These are phyloP conservation scores for Trachelus iudaicus DNA, from an alignment of 2,888 invertebrate species.

Conservation along the genomic window DNA sequence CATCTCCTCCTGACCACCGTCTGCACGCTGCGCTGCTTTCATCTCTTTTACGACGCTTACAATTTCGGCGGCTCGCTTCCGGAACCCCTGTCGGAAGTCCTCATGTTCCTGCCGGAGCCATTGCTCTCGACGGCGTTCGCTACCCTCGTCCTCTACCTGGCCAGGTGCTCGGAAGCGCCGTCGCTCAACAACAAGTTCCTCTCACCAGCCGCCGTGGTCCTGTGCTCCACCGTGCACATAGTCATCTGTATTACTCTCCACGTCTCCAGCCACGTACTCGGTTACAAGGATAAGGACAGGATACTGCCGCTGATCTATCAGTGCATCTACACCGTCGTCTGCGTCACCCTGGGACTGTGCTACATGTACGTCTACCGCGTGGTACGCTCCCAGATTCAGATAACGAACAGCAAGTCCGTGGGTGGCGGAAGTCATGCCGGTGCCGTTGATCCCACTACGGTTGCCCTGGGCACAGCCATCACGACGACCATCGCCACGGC, in stretches of 20 bases:
- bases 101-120: conserved; percentile 87
- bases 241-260: conserved; percentile 85
- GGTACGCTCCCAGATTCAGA: conserved; percentile 81
- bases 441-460: conserved; percentile 71
- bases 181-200: conserved; percentile 76
- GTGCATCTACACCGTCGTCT: conserved; percentile 87
- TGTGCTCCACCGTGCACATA: conserved; percentile 83
- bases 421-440: conserved; percentile 74
- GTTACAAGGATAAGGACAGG: conserved; percentile 64
- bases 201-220: conserved; percentile 81
- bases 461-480: conserved; percentile 82
- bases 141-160: conserved; percentile 84
- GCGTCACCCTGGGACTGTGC: conserved; percentile 84
- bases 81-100: conserved; percentile 79
- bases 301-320: conserved; percentile 83
- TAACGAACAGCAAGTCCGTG: conserved; percentile 54
- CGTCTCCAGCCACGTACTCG: conserved; percentile 67
- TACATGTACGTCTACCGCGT: conserved; percentile 88
- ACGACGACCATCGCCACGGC: conserved; percentile 91
- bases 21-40: conserved; percentile 85
- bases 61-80: conserved; percentile 87
- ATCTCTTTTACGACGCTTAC: conserved; percentile 92
- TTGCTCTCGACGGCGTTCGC: conserved; percentile 91
- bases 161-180: conserved; percentile 84
- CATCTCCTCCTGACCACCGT: conserved; percentile 85